Conservation (phyloP, 2,113 vertebrate species). For the Brienomyrus longianalis region DNA sequence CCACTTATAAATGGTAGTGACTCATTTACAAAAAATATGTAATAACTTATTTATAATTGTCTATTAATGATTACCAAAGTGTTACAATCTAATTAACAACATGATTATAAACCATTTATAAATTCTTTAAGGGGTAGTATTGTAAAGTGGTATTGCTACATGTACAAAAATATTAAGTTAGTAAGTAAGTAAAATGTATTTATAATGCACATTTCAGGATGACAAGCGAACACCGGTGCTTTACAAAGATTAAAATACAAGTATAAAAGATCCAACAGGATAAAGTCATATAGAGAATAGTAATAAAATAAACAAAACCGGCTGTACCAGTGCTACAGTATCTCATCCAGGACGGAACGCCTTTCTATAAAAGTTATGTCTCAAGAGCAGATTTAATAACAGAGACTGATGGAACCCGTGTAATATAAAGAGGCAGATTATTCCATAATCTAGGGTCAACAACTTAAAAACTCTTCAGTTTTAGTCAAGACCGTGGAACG, state of each 20-base stretch:
- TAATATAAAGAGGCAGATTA: not conserved
- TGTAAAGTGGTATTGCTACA: not conserved
- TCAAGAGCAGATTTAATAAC: not conserved
- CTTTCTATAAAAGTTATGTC: not conserved
- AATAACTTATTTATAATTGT: not conserved
- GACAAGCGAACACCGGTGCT: not conserved
- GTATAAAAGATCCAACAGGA: not conserved
- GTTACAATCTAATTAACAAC: not conserved
- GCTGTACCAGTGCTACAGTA: not conserved
- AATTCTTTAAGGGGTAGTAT: not conserved
- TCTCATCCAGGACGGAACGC: not conserved
- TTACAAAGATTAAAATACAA: not conserved
- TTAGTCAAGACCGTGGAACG: not conserved
- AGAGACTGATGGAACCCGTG: not conserved
- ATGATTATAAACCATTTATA: not conserved
- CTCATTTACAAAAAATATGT: not conserved
- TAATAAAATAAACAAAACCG: not conserved
- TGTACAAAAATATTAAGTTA: not conserved
- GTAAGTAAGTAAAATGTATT: not conserved
- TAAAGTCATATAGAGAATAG: not conserved
- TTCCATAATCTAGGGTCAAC: not conserved
- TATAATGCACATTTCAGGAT: not conserved
- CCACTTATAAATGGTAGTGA: not conserved
- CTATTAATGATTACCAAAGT: not conserved
- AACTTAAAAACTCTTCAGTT: not conserved